These are phyloP conservation scores for Psilopsiagon aurifrons DNA, from an alignment of 2,113 vertebrate species.

Conservation along the genomic window DNA sequence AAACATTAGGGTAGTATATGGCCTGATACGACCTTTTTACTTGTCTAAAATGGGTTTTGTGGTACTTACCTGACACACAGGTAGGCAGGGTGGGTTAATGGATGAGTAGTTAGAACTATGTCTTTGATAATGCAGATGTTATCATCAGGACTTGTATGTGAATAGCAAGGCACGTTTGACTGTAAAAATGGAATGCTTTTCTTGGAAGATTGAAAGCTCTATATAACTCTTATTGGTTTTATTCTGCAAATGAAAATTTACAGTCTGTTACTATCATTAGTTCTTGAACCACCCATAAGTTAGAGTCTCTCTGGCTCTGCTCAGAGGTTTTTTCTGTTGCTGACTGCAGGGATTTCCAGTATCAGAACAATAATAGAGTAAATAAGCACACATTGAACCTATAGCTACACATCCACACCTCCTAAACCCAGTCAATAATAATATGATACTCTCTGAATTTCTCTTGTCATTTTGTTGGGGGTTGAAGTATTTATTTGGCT, in stretches of 20 bases:
- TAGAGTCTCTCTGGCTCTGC: neutral
- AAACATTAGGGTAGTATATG: neutral
- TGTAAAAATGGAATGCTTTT: neutral
- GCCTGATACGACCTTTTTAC: neutral
- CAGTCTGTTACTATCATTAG: neutral
- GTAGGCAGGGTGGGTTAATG: neutral
- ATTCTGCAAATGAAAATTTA: neutral
- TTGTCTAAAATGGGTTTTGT: neutral
- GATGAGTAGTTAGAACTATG: neutral
- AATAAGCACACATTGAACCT: neutral
- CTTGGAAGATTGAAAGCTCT: neutral
- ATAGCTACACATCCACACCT: neutral
- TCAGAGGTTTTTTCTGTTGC: rapidly evolving
- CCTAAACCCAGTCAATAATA: conserved; percentile 4
- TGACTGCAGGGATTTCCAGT: neutral
- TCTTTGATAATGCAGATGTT: neutral
- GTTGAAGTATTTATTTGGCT: conserved; percentile 45
- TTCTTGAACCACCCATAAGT: neutral
- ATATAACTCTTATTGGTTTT: neutral
- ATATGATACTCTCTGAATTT: conserved; percentile 14
- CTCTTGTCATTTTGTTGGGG: conserved; percentile 38
- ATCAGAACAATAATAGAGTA: neutral
- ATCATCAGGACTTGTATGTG: neutral
- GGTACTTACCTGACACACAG: neutral
- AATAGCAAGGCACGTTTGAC: neutral